Evolutionary conservation across 2,113 vertebrate species (phyloP), one percentile per base, ranked within the genome.

Genomic region (Nycticryphes semicollaris): DNA sequence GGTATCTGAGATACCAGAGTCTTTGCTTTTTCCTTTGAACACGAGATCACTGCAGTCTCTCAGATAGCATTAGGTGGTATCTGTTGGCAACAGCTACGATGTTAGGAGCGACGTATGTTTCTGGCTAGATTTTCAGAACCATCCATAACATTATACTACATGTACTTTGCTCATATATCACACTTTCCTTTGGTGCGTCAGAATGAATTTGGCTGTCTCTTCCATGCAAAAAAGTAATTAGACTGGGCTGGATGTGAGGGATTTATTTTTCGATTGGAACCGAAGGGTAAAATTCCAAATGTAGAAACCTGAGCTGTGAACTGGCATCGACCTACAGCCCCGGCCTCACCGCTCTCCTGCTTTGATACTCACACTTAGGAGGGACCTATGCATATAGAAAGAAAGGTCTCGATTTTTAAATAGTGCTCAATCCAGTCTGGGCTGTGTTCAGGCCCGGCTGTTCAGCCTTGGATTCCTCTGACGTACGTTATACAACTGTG

Each of bases 301-400:
- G 69, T 9, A 88, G 76, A 88, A 89, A 64, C 23, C 43, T 24
- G 87, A 91, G 84, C 81, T 66, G 77, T 10, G 91, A 96, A 51
- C 89, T 31, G 81, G 74, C 23, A 3, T 39, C 5, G 7, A 64
- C 87, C 77, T n/a, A 7, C 1, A 1, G 85, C 78, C 7, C 7
- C 0, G 0, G 35, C 50, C 5, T 21, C 0, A 6, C 39, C 0
- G 2, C 47, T 2, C 35, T 19, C 60, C n/a, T 2, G 31, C 56
- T 7, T 25, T 25, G 59, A 7, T 60, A 56, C 85, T 86, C 30
- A 0, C 1, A 1, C 51, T 84, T 60, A 10, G 68, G 45, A 74
- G 43, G 33, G n/a, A 31, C 7, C 51, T 24, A 8, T 7, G 28
- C 4, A 3, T 3, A 2, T 1, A 78, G 43, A 13, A 41, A 21